Evolutionary conservation across 2,888 invertebrate species (phyloP).

Genomic region (Xiphydria camelus): DNA sequence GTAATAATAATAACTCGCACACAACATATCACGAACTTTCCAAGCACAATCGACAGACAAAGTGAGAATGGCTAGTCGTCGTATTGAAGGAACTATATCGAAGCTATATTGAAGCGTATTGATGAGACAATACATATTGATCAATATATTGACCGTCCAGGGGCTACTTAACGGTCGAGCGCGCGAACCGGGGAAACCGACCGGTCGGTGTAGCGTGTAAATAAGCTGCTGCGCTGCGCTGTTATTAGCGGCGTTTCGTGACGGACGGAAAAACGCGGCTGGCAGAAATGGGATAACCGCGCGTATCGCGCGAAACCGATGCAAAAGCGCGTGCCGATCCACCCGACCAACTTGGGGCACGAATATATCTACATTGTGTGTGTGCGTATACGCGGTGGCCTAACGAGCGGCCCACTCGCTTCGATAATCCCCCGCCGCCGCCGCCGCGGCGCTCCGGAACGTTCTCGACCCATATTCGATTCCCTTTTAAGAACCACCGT

Average conservation of each 20-base stretch:
- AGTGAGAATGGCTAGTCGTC: too few species aligned
- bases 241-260: conserved; percentile 42
- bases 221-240: conserved; percentile 36
- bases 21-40: too few species aligned
- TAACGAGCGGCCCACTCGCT: conserved; percentile 36
- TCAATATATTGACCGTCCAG: too few species aligned
- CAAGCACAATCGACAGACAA: too few species aligned
- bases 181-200: conserved; percentile 16
- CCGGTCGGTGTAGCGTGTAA: conserved; percentile 35
- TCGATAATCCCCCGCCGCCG: conserved; percentile 25
- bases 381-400: conserved; percentile 14
- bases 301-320: conserved; percentile 16
- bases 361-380: conserved; percentile 1
- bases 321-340: conserved; percentile 24
- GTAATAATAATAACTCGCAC: too few species aligned
- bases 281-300: conserved; percentile 43
- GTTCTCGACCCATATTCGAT: conserved; percentile 2
- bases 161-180: too few species aligned
- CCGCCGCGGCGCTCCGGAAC: conserved; percentile 15
- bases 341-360: conserved; percentile 2
- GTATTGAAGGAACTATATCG: too few species aligned
- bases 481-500: conserved; percentile 21
- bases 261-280: conserved; percentile 31
- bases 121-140: too few species aligned
- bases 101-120: too few species aligned